Conservation (phyloP, 2,797 vertebrate species). For the Sebastes iracundus region DNA sequence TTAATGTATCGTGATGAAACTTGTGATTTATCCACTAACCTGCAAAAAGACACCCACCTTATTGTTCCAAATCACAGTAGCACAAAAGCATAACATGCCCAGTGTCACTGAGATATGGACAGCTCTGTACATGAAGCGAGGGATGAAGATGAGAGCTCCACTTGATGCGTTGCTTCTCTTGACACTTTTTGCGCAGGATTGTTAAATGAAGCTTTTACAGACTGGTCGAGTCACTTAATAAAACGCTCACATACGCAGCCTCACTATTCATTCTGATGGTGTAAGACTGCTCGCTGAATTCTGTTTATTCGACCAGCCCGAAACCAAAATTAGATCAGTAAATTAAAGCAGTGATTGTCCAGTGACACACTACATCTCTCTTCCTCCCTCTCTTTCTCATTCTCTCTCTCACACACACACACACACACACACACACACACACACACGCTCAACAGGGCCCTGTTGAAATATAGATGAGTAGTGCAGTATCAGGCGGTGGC, state of each 20-base stretch:
- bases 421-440: conserved; percentile 4
- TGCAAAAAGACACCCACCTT: background rate
- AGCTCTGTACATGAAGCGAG: background rate
- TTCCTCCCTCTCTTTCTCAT: background rate
- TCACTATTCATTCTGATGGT: background rate
- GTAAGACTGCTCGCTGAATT: background rate
- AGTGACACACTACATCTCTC: background rate
- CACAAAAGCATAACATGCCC: background rate
- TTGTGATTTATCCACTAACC: too few relatives aligned
- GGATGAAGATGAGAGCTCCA: background rate
- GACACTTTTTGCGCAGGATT: background rate
- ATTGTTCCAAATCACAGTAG: background rate
- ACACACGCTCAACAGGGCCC: conserved; percentile 2
- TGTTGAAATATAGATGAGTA: conserved; percentile 63
- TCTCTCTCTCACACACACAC: background rate
- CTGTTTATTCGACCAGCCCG: conserved; percentile 3
- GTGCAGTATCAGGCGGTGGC: conserved; percentile 39
- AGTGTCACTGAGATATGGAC: background rate
- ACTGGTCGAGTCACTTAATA: background rate
- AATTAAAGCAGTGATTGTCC: conserved; percentile 50
- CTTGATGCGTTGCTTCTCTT: background rate
- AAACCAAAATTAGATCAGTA: conserved; percentile 43
- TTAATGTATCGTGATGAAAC: too few relatives aligned
- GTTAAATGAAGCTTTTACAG: background rate
- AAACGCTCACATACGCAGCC: background rate